Base-by-base conservation (phyloP, 2,888 invertebrate genomes). In the Pristionchus japonicus region DNA sequence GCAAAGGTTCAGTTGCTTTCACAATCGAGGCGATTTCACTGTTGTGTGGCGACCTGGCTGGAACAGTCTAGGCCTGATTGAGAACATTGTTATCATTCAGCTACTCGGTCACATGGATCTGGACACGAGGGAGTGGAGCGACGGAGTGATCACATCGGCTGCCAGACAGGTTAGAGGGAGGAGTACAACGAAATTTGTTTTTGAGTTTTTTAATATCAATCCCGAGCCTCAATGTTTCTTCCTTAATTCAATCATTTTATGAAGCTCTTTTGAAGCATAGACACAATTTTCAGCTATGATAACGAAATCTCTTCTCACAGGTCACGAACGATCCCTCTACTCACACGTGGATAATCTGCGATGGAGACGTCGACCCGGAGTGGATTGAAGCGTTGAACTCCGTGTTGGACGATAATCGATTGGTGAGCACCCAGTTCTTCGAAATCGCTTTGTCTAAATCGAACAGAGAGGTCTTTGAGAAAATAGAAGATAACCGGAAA, bases 351-450 rank as follows among this genome's bases (percentile, higher is more conserved):
- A 97, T 98, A 92, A 96, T 98, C n/a, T 97, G 97, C 95, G 98
- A 99, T 95, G 99, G 99, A n/a, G 98, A 99, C 95, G 97, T 99
- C 89, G 99, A 99, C 95, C 99, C 99, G 0, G 98, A 98, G 94
- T 99, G 99, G 97, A 97, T 99, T 67, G 99, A 99, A 95, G 98
- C 99, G 0, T 95, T 99, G 31, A 99, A 99, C 96, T 99, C 99
- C 0, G 99, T 99, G 31, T 95, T 99, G 90, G 99, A 99, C 95
- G 99, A 99, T 95, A 99, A 99, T 95, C 96, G 98, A 87, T 96
- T 99, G 88, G 91, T 91, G 6, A 74, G 88, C 34, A 6, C 11
- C 43, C 43, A n/a, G n/a, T n/a, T n/a, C n/a, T n/a, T n/a, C n/a
- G n/a, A n/a, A n/a, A n/a, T n/a, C n/a, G n/a, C n/a, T n/a, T n/a